Conservation (phyloP, 2,888 invertebrate species). For the Notodonta dromedarius region DNA sequence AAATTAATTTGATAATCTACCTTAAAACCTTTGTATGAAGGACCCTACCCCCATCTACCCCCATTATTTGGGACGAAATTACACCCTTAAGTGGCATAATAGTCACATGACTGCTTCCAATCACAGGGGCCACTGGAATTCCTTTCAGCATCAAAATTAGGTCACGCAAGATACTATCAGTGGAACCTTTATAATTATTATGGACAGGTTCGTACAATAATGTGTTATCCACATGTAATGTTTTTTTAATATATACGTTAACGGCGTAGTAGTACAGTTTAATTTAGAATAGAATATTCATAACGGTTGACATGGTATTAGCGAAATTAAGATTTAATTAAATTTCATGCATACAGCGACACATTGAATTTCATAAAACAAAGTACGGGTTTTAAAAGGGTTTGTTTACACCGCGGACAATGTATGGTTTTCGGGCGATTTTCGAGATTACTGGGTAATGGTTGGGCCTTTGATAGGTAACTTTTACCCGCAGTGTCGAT, state of each 20-base stretch:
- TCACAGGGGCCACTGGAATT: constrained; percentile 35
- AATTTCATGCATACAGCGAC: constrained; percentile 33
- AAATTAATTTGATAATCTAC: too few species aligned
- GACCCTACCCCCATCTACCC: not conserved
- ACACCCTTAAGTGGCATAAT: not conserved
- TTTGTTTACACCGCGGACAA: constrained; percentile 20
- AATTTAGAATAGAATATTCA: not conserved
- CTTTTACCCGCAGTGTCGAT: too few species aligned
- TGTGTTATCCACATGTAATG: not conserved
- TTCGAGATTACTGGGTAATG: too few species aligned
- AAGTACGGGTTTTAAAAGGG: constrained; percentile 37
- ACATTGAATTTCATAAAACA: constrained; percentile 52
- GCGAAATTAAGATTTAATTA: constrained; percentile 43
- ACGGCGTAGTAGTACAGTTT: not conserved
- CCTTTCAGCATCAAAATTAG: constrained; percentile 30
- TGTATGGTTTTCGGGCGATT: constrained; percentile 5
- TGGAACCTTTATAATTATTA: not conserved
- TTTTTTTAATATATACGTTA: constrained; percentile 18
- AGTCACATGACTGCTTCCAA: constrained; percentile 33
- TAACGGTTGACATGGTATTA: not conserved
- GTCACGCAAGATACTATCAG: constrained; percentile 44
- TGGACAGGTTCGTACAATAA: not conserved
- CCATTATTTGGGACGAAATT: not conserved
- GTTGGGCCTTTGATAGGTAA: too few species aligned
- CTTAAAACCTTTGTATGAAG: too few species aligned